Conservation (phyloP, 2,113 vertebrate species). For the Cynocephalus volans region DNA sequence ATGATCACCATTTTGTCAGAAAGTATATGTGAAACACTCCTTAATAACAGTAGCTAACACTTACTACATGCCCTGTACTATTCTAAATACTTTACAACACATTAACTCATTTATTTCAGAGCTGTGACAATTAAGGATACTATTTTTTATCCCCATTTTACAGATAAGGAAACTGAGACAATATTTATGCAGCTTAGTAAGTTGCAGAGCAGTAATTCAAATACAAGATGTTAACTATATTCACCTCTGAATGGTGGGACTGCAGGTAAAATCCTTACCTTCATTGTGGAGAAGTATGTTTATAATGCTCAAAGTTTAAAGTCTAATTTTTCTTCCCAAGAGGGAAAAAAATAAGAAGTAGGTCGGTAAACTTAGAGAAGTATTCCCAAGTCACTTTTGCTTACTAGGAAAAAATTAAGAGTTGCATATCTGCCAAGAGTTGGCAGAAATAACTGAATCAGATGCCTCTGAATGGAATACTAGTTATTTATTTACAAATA, state of each 20-base stretch:
- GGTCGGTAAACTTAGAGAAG: neutral
- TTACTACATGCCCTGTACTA: neutral
- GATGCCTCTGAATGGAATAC: constrained; percentile 43
- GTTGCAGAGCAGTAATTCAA: neutral
- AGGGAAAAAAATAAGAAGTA: neutral
- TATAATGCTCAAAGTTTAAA: neutral
- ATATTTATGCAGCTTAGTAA: neutral
- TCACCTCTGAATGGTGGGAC: neutral
- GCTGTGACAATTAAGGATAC: neutral
- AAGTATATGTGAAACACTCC: neutral
- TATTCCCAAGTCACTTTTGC: neutral
- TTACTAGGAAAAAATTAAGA: constrained; percentile 24
- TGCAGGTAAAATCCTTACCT: neutral
- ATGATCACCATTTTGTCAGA: neutral
- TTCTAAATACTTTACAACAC: neutral
- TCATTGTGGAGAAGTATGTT: neutral
- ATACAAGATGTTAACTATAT: neutral
- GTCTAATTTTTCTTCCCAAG: neutral
- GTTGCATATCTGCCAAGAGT: neutral
- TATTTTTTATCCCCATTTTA: neutral
- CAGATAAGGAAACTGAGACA: neutral
- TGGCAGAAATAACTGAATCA: neutral
- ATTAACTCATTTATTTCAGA: constrained; percentile 30
- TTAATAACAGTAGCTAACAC: neutral
- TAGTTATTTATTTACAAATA: constrained; percentile 18